Percentiles rank a stretch among this genome's conserved stretches.
Conservation (phyloP, 1,140 invertebrate species). For the Monochamus saltuarius region DNA sequence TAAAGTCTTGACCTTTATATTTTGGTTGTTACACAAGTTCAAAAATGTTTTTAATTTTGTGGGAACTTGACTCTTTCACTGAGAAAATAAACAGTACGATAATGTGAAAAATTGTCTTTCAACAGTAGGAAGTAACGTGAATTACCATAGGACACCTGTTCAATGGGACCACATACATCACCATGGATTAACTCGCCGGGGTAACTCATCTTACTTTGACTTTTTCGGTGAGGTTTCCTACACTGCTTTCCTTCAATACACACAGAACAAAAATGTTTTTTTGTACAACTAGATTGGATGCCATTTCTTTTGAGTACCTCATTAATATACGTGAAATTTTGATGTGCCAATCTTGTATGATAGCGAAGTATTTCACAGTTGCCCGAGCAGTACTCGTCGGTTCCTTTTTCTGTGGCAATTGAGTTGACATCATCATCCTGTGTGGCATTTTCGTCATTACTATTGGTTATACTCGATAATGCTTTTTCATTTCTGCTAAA, state of each 20-base stretch:
- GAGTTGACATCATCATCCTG: too few species aligned
- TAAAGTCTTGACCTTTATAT: constrained; percentile 43
- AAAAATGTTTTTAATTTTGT: constrained; percentile 39
- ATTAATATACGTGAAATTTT: not conserved
- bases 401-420: not conserved
- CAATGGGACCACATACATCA: constrained; percentile 53
- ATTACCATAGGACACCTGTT: constrained; percentile 42
- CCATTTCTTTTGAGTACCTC: not conserved
- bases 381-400: not conserved
- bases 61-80: constrained; percentile 39
- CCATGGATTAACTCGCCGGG: constrained; percentile 40
- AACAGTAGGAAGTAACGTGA: constrained; percentile 44
- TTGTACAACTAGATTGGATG: not conserved
- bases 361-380: too few species aligned
- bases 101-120: constrained; percentile 44
- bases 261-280: not conserved
- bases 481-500: too few species aligned
- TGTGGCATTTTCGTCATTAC: too few species aligned
- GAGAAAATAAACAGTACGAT: constrained; percentile 42
- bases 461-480: too few species aligned
- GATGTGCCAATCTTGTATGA: not conserved
- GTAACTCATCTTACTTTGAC: constrained; percentile 10
- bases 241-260: not conserved
- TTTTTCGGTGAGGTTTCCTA: not conserved
- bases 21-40: constrained; percentile 42